A percentile compares a stretch with the other conserved stretches of the same genome.
Conservation (phyloP, 2,888 invertebrate species). For the Drosophila mayaguana region DNA sequence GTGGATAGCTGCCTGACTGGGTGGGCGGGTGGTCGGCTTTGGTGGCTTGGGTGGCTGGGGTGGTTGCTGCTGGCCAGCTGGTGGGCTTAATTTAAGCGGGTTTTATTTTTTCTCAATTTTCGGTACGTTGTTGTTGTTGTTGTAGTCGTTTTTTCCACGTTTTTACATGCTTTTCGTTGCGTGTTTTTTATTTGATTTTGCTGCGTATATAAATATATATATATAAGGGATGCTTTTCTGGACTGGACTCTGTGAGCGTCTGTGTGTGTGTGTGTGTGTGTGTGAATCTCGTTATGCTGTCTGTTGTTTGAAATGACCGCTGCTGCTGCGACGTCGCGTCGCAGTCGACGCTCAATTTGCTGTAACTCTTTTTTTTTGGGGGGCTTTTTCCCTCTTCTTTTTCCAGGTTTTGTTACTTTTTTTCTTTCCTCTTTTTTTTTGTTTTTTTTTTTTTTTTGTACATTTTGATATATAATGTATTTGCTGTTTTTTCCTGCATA, state of each 20-base stretch:
- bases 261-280: constrained; percentile 62
- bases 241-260: constrained; percentile 31
- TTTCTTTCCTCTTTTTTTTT: constrained; percentile 12
- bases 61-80: constrained; percentile 55
- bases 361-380: constrained; percentile 66
- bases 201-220: constrained; percentile 44
- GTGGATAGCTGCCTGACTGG: constrained; percentile 30
- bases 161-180: constrained; percentile 64
- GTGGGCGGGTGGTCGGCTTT: constrained; percentile 15
- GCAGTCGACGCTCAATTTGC: constrained; percentile 48
- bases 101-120: constrained; percentile 82
- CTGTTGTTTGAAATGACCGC: constrained; percentile 79
- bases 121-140: constrained; percentile 36
- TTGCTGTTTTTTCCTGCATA: constrained; percentile 46
- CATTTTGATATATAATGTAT: constrained; percentile 70
- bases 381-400: neutral
- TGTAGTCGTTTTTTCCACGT: constrained; percentile 26
- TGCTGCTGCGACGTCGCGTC: constrained; percentile 60
- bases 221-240: constrained; percentile 57
- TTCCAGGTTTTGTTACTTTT: constrained; percentile 21
- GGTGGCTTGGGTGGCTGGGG: neutral
- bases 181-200: constrained; percentile 76
- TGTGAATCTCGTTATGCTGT: constrained; percentile 75
- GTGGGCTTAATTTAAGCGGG: constrained; percentile 81
- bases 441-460: constrained; percentile 35